Conservation (phyloP, 2,113 vertebrate species). For the Muntiacus reevesi region DNA sequence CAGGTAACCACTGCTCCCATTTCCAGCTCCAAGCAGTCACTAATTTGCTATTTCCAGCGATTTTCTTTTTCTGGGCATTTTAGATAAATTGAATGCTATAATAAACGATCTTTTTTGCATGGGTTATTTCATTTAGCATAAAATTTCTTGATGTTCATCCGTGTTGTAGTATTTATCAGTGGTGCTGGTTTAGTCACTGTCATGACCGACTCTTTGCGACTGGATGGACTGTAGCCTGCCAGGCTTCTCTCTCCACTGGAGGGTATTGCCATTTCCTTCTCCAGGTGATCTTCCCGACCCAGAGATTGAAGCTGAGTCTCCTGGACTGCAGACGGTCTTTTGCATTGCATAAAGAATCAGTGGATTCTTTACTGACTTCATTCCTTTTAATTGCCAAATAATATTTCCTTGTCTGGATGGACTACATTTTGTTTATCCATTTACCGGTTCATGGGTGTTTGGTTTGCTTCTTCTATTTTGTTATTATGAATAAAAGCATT, state of each 20-base stretch:
- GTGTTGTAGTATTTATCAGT: neutral
- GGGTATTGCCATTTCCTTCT: neutral
- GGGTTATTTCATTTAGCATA: neutral
- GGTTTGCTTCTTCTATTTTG: neutral
- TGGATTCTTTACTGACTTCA: neutral
- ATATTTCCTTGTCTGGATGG: neutral
- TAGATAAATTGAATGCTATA: neutral
- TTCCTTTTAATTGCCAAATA: conserved; percentile 5
- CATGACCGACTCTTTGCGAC: neutral
- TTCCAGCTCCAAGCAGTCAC: neutral
- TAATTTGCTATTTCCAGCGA: neutral
- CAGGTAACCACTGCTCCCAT: too few relatives aligned
- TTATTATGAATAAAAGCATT: neutral
- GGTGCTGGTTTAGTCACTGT: neutral
- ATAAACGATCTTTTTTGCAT: neutral
- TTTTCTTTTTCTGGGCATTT: conserved; percentile 11
- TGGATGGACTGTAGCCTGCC: neutral
- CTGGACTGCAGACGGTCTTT: neutral
- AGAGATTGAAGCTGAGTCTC: neutral
- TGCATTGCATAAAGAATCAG: neutral
- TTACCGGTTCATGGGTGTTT: neutral
- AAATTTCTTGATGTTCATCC: neutral
- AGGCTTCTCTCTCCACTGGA: neutral
- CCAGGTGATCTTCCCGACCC: neutral
- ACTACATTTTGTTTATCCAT: neutral